A percentile compares a stretch with the other conserved stretches of the same genome.
These are phyloP conservation scores for Nemurella pictetii DNA, from an alignment of 2,888 invertebrate genomes.

Conservation along the genomic window DNA sequence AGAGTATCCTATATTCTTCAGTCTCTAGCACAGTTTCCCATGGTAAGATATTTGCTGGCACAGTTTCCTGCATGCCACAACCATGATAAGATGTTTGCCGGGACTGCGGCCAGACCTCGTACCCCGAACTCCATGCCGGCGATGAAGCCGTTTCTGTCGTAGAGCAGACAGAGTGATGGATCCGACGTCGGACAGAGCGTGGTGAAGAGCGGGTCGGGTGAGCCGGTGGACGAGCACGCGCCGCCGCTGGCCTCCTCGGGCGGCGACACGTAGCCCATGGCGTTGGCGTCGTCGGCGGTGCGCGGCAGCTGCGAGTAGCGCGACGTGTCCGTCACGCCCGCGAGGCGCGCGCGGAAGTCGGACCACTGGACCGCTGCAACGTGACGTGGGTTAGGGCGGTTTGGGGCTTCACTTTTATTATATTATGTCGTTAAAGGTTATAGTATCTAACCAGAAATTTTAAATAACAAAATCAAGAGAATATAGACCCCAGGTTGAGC, in stretches of 20 bases:
- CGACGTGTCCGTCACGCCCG: neutral
- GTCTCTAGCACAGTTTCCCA: no score
- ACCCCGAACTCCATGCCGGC: neutral
- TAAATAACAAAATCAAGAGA: no score
- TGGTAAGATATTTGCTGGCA: no score
- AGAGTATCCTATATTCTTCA: no score
- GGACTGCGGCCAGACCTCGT: neutral
- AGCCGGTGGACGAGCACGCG: neutral
- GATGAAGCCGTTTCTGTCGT: neutral
- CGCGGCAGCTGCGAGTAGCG: neutral
- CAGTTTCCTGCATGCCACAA: no score
- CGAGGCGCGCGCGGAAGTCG: neutral
- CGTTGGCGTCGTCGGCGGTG: neutral
- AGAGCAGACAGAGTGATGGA: neutral
- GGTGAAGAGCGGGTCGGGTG: neutral
- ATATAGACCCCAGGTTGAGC: no score
- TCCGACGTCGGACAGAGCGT: neutral
- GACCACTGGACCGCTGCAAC: neutral
- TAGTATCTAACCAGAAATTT: no score
- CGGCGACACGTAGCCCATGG: neutral
- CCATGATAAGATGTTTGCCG: no score
- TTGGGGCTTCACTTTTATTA: no score
- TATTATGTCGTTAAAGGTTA: no score
- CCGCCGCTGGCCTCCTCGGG: neutral
- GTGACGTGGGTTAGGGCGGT: no score